phyloP scores from a whole-genome alignment of 1,140 invertebrate genomes.

The Danaus plexippus region DNA sequence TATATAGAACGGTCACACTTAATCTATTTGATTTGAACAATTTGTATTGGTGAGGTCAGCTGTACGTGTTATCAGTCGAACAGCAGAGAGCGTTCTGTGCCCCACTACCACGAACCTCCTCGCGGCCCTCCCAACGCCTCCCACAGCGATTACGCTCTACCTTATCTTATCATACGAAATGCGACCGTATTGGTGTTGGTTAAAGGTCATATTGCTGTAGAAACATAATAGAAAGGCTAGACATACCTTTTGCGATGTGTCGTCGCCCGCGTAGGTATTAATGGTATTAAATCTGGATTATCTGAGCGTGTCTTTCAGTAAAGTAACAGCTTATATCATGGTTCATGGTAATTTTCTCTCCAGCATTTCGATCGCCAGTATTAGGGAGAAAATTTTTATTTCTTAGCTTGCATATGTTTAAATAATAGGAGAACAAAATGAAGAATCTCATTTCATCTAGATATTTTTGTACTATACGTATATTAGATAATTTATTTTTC shows the following conservation, averaged over 20 bases:
- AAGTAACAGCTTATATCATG: slow-evolving; percentile 2
- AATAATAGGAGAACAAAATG: too few relatives aligned
- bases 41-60: background rate
- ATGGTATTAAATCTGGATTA: slow-evolving; percentile 23
- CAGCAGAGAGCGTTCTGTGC: slow-evolving; percentile 49
- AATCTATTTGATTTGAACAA: background rate
- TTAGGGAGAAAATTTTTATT: too few relatives aligned
- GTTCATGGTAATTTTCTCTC: slow-evolving; percentile 9
- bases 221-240: slow-evolving; percentile 24
- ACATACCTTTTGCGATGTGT: slow-evolving; percentile 52
- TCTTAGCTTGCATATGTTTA: too few relatives aligned
- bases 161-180: slow-evolving; percentile 34
- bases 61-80: slow-evolving; percentile 25
- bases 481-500: too few relatives aligned
- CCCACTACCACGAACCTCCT: slow-evolving; percentile 57
- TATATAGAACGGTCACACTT: slow-evolving; percentile 1
- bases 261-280: slow-evolving; percentile 48
- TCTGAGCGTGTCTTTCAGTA: slow-evolving; percentile 15
- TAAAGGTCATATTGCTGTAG: slow-evolving; percentile 54
- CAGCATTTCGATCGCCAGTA: background rate
- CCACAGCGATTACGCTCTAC: slow-evolving; percentile 52
- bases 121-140: slow-evolving; percentile 59
- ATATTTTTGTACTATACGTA: too few relatives aligned
- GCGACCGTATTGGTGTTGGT: slow-evolving; percentile 46
- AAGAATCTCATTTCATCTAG: too few relatives aligned